These are phyloP conservation scores for Ferrisia virgata DNA, from an alignment of 2,888 invertebrate species.

Conservation along the genomic window DNA sequence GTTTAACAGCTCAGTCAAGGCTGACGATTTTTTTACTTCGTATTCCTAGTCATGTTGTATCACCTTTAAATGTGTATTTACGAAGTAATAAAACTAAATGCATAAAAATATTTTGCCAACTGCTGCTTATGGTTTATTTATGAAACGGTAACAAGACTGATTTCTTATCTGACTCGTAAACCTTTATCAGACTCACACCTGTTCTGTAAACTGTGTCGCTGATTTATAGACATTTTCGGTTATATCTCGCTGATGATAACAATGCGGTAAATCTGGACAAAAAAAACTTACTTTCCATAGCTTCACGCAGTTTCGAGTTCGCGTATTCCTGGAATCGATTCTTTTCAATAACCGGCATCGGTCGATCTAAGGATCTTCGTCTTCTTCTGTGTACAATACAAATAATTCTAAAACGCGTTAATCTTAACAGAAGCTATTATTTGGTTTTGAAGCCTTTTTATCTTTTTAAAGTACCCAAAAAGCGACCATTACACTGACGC, in stretches of 20 bases:
- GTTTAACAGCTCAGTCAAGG: too few species aligned
- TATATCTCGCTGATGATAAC: background rate
- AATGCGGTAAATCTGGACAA: slow-evolving; percentile 15
- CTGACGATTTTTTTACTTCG: too few species aligned
- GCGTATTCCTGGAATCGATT: background rate
- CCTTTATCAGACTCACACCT: slow-evolving; percentile 10
- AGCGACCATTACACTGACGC: background rate
- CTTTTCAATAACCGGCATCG: background rate
- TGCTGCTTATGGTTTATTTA: background rate
- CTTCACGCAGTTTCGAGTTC: background rate
- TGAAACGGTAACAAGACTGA: background rate
- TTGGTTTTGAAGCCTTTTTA: background rate
- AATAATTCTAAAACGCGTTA: slow-evolving; percentile 22
- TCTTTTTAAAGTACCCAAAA: background rate
- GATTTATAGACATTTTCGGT: background rate
- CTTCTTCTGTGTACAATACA: background rate
- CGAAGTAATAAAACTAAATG: background rate
- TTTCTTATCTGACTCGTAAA: slow-evolving; percentile 6
- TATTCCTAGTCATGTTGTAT: too few species aligned
- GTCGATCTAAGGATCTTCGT: background rate
- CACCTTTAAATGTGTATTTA: too few species aligned
- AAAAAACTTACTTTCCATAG: background rate
- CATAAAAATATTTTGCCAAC: background rate
- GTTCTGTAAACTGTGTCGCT: slow-evolving; percentile 6
- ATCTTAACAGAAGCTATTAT: slow-evolving; percentile 22